phyloP scores from a whole-genome alignment of 2,888 invertebrate species.

The Bellardia bayeri region DNA sequence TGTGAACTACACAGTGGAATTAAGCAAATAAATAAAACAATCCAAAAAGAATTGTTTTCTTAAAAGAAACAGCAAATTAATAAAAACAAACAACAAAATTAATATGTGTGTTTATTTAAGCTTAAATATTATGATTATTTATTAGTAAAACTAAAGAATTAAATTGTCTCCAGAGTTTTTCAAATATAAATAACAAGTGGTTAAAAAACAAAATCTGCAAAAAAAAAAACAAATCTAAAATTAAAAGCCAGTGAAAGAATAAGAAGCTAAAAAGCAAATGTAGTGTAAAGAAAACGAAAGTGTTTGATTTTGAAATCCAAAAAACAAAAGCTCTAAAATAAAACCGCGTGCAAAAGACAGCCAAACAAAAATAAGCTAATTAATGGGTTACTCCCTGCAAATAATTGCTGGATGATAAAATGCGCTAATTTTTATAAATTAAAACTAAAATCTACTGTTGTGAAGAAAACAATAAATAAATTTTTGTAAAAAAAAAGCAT shows the following conservation, averaged over 20 bases:
- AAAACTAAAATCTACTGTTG: constrained; percentile 22
- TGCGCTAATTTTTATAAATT: neutral
- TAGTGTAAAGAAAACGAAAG: constrained; percentile 57
- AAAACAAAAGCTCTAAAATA: constrained; percentile 10
- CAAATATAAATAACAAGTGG: constrained; percentile 29
- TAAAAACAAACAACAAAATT: neutral
- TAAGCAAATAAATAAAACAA: neutral
- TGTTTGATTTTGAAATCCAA: constrained; percentile 12
- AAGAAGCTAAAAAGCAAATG: constrained; percentile 22
- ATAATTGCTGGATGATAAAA: neutral
- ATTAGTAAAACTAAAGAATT: constrained; percentile 2
- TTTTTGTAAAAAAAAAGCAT: constrained; percentile 13
- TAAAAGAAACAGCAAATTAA: neutral
- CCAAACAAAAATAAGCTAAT: neutral
- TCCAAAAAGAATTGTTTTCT: neutral
- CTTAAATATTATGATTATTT: neutral
- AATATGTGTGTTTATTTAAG: neutral
- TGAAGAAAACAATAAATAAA: neutral
- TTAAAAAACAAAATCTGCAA: constrained; percentile 26
- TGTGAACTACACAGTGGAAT: constrained; percentile 61
- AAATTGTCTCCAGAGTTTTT: neutral
- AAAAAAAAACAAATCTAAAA: constrained; percentile 19
- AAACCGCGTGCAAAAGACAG: constrained; percentile 28
- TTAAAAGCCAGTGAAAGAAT: constrained; percentile 8
- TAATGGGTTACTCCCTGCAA: constrained; percentile 12